Percentiles rank a stretch among this genome's conserved stretches.
phyloP scores from a whole-genome alignment of 2,888 invertebrate species.

The Ditylenchus weischeri region DNA sequence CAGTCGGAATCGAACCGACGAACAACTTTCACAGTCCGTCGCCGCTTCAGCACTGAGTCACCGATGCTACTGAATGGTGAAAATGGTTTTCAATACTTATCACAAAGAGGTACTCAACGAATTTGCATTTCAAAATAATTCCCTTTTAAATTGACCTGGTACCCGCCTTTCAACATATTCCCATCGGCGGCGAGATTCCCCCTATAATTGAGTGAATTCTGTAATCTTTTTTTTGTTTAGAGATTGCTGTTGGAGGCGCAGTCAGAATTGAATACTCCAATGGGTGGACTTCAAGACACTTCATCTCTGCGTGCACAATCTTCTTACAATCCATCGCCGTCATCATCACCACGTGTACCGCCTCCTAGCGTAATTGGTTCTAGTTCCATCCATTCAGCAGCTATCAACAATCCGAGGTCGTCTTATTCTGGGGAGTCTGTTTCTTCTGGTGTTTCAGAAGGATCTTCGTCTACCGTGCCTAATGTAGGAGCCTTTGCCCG shows the following conservation, averaged over 20 bases:
- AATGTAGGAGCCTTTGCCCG: not conserved
- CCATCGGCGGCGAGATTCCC: too few species aligned
- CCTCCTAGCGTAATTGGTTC: not conserved
- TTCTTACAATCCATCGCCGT: slow-evolving; percentile 16
- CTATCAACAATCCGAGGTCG: slow-evolving; percentile 11
- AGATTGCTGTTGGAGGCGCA: slow-evolving; percentile 30
- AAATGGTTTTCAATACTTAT: too few species aligned
- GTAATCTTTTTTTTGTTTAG: slow-evolving; percentile 19
- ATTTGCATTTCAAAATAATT: too few species aligned
- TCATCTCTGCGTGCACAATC: not conserved
- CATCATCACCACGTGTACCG: slow-evolving; percentile 22
- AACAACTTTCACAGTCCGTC: too few species aligned
- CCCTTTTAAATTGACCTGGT: too few species aligned
- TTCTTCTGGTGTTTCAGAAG: slow-evolving; percentile 22
- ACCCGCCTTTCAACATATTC: too few species aligned
- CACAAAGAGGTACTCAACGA: too few species aligned
- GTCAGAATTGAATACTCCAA: slow-evolving; percentile 32
- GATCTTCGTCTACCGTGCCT: not conserved
- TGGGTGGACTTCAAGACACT: slow-evolving; percentile 16
- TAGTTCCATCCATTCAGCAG: slow-evolving; percentile 10
- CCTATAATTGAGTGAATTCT: not conserved
- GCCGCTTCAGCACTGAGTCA: too few species aligned
- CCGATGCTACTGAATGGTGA: too few species aligned
- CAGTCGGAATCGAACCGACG: too few species aligned
- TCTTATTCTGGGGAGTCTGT: slow-evolving; percentile 28